Evolutionary conservation across 2,113 vertebrate genomes (phyloP).

Genomic region (Bostrychus sinensis): DNA sequence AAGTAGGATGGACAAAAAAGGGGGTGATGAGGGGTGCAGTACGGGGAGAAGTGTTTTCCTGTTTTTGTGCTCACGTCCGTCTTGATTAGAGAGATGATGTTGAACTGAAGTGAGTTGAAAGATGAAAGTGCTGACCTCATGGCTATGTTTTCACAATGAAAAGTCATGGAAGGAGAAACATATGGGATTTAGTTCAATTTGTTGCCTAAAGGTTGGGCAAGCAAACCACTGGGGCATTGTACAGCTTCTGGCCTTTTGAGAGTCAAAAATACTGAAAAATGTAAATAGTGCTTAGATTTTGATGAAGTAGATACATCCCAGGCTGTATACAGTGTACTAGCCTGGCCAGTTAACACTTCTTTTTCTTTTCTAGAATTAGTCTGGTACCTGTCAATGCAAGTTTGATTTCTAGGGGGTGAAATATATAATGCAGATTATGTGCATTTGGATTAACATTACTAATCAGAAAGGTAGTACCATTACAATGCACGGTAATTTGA

Average conservation of each 20-base stretch:
- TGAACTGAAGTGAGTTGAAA: conserved; percentile 44
- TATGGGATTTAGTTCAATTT: conserved; percentile 22
- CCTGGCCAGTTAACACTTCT: too few species aligned
- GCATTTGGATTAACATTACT: too few species aligned
- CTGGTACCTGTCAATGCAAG: too few species aligned
- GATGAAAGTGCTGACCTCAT: conserved; percentile 58
- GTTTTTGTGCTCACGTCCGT: conserved; percentile 66
- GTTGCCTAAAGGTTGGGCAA: not conserved
- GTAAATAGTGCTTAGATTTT: not conserved
- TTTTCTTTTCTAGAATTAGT: too few species aligned
- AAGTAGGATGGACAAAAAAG: conserved; percentile 38
- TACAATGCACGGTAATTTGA: too few species aligned
- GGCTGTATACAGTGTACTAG: too few species aligned
- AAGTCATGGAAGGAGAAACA: conserved; percentile 22
- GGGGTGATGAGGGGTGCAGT: conserved; percentile 33
- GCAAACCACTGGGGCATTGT: not conserved
- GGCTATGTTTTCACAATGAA: conserved; percentile 22
- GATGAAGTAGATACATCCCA: too few species aligned
- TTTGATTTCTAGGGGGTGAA: too few species aligned
- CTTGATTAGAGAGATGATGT: conserved; percentile 60
- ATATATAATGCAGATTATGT: too few species aligned
- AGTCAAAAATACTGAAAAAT: not conserved
- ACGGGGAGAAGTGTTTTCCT: conserved; percentile 60
- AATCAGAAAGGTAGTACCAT: too few species aligned
- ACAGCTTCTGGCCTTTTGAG: not conserved